Base-by-base conservation (phyloP, 2,888 invertebrate genomes). In the Drosophila maculinotata region DNA sequence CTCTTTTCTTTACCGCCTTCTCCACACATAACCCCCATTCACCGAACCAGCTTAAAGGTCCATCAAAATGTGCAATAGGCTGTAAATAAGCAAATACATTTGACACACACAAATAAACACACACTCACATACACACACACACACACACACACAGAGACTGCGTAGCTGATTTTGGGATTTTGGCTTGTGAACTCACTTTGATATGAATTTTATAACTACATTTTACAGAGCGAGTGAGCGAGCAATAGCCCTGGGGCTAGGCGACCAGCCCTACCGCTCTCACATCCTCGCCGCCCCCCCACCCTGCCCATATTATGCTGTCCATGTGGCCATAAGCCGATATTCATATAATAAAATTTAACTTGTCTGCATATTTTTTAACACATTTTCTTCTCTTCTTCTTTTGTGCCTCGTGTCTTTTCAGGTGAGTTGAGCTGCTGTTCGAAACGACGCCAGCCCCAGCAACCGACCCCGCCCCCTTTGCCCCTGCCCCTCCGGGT, bases 51-150 rank as follows among this genome's bases (percentile, higher is more conserved):
- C 26, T 42, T 52, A 66, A 56, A 59, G 68, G 54, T 14, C 62
- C 69, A 76, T 73, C 83, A 70, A 86, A 81, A 80, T 86, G 81
- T 86, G 84, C 81, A 86, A 83, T 82, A 87, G 84, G 78, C 84
- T 86, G 81, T 86, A 84, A 83, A 84, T 86, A 86, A 87, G 85
- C 81, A 83, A 82, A 82, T 83, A 80, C 72, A 72, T 85, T 82
- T 79, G 20, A 56, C 51, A 65, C 17, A 69, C 66, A 54, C 56
- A 56, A 41, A 53, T 7, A 41, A 17, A 48, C 48, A 58, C 39
- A 30, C 47, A 51, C 28, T 52, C 10, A 30, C 4, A 49, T 44
- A 49, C 15, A 57, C 28, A 38, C 26, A 48, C 25, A 30, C 20
- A 28, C 12, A 36, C n/a, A 33, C 2, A 9, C 15, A 35, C 35